These are phyloP conservation scores for Lasioglossum figueresi DNA, from an alignment of 2,888 invertebrate species.

Conservation along the genomic window DNA sequence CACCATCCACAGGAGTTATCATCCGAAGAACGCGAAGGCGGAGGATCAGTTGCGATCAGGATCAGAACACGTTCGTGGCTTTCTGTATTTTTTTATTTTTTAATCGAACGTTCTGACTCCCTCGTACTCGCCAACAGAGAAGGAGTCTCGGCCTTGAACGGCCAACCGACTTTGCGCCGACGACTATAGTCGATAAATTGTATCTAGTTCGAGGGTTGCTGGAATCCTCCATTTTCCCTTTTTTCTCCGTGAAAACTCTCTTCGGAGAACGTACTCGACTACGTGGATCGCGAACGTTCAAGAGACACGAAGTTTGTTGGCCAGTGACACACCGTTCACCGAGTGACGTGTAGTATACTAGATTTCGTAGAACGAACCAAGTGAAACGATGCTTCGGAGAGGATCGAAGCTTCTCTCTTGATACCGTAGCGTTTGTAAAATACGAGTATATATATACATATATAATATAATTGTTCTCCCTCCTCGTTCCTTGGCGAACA, in stretches of 20 bases:
- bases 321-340: slow-evolving; percentile 70
- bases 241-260: neutral
- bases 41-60: neutral
- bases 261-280: slow-evolving; percentile 34
- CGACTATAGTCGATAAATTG: neutral
- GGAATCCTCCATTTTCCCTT: neutral
- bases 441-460: slow-evolving; percentile 51
- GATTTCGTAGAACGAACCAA: slow-evolving; percentile 36
- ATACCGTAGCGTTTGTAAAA: slow-evolving; percentile 58
- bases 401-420: slow-evolving; percentile 63
- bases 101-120: neutral
- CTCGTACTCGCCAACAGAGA: too few species aligned
- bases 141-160: neutral
- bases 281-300: slow-evolving; percentile 31
- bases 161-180: neutral
- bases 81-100: neutral
- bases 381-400: slow-evolving; percentile 63
- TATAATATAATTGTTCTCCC: slow-evolving; percentile 43
- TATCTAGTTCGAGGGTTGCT: slow-evolving; percentile 1
- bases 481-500: slow-evolving; percentile 8
- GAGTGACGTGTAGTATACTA: slow-evolving; percentile 71
- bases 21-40: neutral
- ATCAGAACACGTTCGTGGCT: neutral
- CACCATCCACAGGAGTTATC: neutral
- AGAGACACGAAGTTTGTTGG: slow-evolving; percentile 58